phyloP scores from a whole-genome alignment of 30 jellyfish, hydroid and myxozoan species.

The Cassiopea andromeda region DNA sequence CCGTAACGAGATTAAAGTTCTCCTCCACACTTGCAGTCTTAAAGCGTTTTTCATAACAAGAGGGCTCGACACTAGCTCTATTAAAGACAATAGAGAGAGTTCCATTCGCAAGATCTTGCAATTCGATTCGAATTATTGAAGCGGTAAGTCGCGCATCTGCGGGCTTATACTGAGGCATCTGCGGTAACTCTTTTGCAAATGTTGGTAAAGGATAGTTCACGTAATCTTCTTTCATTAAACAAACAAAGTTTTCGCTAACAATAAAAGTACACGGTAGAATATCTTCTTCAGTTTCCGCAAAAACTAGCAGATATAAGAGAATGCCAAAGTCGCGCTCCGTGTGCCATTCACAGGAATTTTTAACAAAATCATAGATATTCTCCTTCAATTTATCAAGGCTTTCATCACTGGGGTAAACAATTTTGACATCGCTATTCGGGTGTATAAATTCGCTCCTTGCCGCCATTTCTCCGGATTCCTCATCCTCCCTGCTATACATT shows the following conservation, averaged over 20 bases:
- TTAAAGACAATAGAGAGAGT: conserved; percentile 71
- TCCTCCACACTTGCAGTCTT: conserved; percentile 71
- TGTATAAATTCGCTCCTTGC: conserved; percentile 86
- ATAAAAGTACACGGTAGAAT: conserved; percentile 83
- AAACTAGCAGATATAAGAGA: conserved; percentile 64
- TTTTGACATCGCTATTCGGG: conserved; percentile 78
- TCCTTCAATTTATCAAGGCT: conserved; percentile 75
- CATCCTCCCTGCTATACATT: conserved; percentile 57
- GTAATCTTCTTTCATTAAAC: conserved; percentile 84
- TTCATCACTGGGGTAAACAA: conserved; percentile 97
- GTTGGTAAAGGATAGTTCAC: conserved; percentile 91
- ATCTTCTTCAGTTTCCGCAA: conserved; percentile 58
- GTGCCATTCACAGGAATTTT: conserved; percentile 30
- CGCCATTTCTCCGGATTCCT: conserved; percentile 56
- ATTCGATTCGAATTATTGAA: conserved; percentile 73
- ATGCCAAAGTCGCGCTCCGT: conserved; percentile 61
- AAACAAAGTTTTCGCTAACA: conserved; percentile 70
- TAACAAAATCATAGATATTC: conserved; percentile 51
- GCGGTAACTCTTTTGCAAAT: conserved; percentile 87
- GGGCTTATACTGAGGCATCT: conserved; percentile 78
- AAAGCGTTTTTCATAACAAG: conserved; percentile 73
- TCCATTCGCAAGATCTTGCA: conserved; percentile 80
- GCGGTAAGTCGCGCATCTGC: conserved; percentile 76
- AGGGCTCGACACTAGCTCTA: conserved; percentile 83
- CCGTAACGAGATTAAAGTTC: conserved; percentile 85